Evolutionary conservation across 2,113 vertebrate genomes (phyloP).

Genomic region (Bombycilla garrulus): DNA sequence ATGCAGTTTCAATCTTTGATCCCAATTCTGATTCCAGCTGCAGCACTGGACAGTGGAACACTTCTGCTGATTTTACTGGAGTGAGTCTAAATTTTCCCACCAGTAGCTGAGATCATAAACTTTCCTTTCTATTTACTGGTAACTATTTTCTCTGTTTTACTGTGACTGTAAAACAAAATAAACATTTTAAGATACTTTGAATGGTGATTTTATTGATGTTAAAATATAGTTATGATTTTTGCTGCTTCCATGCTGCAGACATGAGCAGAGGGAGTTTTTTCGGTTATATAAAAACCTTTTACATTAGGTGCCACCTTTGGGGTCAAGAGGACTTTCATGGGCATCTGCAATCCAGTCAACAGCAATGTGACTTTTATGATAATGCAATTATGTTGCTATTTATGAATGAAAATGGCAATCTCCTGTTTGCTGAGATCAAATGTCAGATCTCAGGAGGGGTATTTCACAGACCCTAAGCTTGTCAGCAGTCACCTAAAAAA

Average conservation of each 20-base stretch:
- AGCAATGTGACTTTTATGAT: conserved; percentile 10
- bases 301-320: background rate
- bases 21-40: background rate
- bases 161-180: background rate
- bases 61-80: background rate
- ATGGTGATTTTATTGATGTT: background rate
- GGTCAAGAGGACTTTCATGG: background rate
- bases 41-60: background rate
- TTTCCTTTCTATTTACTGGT: background rate
- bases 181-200: background rate
- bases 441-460: background rate
- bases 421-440: background rate
- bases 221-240: background rate
- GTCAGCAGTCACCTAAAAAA: background rate
- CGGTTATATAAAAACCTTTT: background rate
- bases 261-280: background rate
- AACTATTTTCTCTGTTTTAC: background rate
- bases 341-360: background rate
- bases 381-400: conserved; percentile 5
- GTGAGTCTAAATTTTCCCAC: background rate
- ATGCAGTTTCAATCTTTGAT: background rate
- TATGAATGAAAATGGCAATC: background rate
- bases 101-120: background rate
- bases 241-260: background rate
- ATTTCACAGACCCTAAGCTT: background rate